Evolutionary conservation across 2,113 vertebrate species (phyloP).

Genomic region (Tetrao urogallus): DNA sequence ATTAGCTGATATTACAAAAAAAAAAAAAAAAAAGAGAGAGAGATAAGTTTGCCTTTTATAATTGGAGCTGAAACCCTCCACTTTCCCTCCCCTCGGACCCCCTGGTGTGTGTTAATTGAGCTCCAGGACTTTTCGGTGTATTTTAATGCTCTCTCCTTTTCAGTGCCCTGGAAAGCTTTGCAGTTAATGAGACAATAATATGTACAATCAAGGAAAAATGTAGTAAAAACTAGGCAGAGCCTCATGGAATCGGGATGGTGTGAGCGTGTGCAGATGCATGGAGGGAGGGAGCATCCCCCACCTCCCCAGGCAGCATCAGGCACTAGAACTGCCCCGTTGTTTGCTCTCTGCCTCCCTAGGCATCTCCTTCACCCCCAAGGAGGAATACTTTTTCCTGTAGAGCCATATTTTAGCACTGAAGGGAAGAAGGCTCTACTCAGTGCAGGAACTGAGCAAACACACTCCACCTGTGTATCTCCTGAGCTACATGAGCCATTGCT

Average conservation of each 20-base stretch:
- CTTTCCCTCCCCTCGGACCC: slow-evolving; percentile 13
- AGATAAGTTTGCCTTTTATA: slow-evolving; percentile 63
- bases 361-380: neutral
- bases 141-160: slow-evolving; percentile 62
- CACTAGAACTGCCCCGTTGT: neutral
- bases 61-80: slow-evolving; percentile 17
- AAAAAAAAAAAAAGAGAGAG: neutral
- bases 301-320: neutral
- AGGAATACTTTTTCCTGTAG: neutral
- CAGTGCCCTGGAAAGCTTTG: slow-evolving; percentile 52
- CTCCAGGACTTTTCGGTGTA: slow-evolving; percentile 50
- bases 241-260: neutral
- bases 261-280: neutral
- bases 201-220: slow-evolving; percentile 58
- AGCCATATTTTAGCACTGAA: neutral
- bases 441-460: neutral
- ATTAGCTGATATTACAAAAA: slow-evolving; percentile 64
- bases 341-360: neutral
- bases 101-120: slow-evolving; percentile 68
- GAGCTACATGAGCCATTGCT: neutral
- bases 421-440: neutral
- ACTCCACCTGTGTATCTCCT: neutral
- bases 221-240: neutral
- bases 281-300: neutral
- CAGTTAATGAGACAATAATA: slow-evolving; percentile 70